Evolutionary conservation across 2,888 invertebrate species (phyloP), one percentile per base, ranked within the genome.

Genomic region (Escarpia spicata): DNA sequence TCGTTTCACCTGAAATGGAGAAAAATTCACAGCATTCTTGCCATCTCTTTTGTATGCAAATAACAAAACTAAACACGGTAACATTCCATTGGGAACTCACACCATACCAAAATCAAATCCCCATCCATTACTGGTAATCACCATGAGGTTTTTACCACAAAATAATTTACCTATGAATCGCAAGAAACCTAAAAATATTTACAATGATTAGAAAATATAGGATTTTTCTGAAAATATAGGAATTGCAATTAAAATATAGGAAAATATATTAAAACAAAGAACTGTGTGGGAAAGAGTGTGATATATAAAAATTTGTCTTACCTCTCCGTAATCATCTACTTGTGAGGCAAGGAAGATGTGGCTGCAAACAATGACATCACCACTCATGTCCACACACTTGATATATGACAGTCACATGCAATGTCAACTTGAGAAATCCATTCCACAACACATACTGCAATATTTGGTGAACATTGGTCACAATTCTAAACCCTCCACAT

Each of bases 1-100:
- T 92, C 94, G 94, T 93, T 94, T 94, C 58, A 95, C 94, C 96
- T 96, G 94, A 91, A 95, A 94, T 89, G 52, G 52, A 52, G 90
- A 93, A 12, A 19, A 44, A 91, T 19, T 43, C 43, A 75, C 75
- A 75, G n/a, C 75, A 75, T 75, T n/a, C 75, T 75, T 75, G 75
- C 6, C n/a, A 26, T 75, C 26, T 75, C 75, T 75, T n/a, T 4
- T 75, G 19, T 75, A 52, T 12, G 3, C 0, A 75, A 75, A 26
- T 75, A 26, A 75, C n/a, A 19, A 19, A 75, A 75, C 6, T 75
- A n/a, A 6, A 75, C n/a, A 75, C 26, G 19, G 75, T 6, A 12
- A 75, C 75, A 75, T 3, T 75, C 75, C 19, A 26, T 75, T 75
- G 15, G n/a, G 19, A 19, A 75, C 19, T 75, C 19, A 75, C 19